Base-by-base conservation (phyloP, 2,797 vertebrate genomes). In the Gymnoscopelus braueri region DNA sequence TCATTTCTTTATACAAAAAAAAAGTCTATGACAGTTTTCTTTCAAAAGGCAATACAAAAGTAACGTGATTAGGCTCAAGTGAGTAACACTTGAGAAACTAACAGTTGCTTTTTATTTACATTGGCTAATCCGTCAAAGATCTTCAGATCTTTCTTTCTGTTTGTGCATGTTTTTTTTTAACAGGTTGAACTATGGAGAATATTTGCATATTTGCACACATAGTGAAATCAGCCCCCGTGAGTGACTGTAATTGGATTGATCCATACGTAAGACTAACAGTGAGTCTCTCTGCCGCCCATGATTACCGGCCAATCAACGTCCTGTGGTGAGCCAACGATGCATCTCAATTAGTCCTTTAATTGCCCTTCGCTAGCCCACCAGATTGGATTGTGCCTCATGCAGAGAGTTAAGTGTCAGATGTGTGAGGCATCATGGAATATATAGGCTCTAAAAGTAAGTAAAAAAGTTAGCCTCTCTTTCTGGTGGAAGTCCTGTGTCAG, bases 311-410 rank as follows among this genome's bases (percentile, higher is more conserved):
- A 76, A 87, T 82, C 79, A 44, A 10, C 39, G 9, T 44, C 39
- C 39, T 44, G 39, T 44, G 8, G 39, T 3, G 39, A 44, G 69
- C 71, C 66, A 11, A 47, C 61, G 54, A 63, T 72, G 67, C 47
- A 60, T 84, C 80, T 66, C 63, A 83, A 87, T 87, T 80, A 83
- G 69, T 65, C 58, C 51, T 35, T 23, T 85, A 79, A 86, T 84
- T 82, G 69, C 55, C 15, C 71, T 72, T 47, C 48, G 53, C 67
- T 69, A 12, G 52, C 66, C 67, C 60, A 48, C 62, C 39, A 59
- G 62, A 72, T 72, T 57, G 52, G 51, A 64, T 58, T 56, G 67
- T 70, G 53, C 35, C 35, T 39, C 35, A 39, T 39, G 35, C 5
- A 69, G 66, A 60, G 54, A 35, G 58, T 35, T 48, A 60, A 66